These are phyloP conservation scores for Diabrotica virgifera DNA, from an alignment of 1,140 invertebrate species.

Conservation along the genomic window DNA sequence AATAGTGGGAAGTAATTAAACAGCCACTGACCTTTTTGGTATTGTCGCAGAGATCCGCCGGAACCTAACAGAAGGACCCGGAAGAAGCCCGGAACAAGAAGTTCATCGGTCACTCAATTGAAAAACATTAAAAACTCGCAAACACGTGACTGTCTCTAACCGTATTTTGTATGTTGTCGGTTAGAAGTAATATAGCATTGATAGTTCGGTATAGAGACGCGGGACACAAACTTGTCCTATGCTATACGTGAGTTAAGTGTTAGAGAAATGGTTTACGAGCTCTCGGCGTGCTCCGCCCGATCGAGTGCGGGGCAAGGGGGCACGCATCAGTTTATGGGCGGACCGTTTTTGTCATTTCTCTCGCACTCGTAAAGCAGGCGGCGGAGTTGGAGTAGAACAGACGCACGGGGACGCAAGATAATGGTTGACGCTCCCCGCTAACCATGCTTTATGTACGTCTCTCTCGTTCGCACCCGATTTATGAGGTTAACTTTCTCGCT, in stretches of 20 bases:
- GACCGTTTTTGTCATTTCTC: conserved; percentile 36
- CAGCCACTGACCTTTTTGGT: conserved; percentile 44
- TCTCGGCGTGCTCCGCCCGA: conserved; percentile 42
- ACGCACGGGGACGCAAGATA: conserved; percentile 44
- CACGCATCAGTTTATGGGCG: conserved; percentile 47
- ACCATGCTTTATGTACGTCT: conserved; percentile 50
- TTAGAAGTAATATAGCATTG: conserved; percentile 5
- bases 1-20: conserved; percentile 41
- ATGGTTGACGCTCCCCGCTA: conserved; percentile 51
- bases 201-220: conserved; percentile 28
- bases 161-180: conserved; percentile 14
- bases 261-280: conserved; percentile 47
- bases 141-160: conserved; percentile 17
- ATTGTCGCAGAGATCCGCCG: conserved; percentile 38
- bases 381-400: conserved; percentile 28
- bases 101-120: conserved; percentile 44
- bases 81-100: conserved; percentile 42
- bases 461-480: conserved; percentile 49
- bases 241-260: conserved; percentile 51
- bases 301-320: conserved; percentile 32
- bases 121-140: conserved; percentile 13
- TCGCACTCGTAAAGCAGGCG: conserved; percentile 21
- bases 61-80: conserved; percentile 38
- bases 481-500: conserved; percentile 43
- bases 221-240: conserved; percentile 46